phyloP scores from a whole-genome alignment of 35 echinoderm and acorn worm species.

The Anneissia japonica region DNA sequence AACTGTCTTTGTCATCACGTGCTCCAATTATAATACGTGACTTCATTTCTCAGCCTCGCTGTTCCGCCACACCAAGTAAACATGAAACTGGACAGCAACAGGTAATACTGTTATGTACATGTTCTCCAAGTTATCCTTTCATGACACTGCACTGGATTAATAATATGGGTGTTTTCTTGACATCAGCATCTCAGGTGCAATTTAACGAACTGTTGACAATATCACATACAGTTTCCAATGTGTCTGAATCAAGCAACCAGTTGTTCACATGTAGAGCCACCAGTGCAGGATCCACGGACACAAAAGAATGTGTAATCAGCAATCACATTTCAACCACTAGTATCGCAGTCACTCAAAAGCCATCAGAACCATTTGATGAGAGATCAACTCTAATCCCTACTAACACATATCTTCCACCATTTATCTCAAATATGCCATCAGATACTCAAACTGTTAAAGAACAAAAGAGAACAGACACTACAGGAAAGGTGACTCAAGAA shows the following conservation, averaged over 20 bases:
- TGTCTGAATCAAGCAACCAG: not conserved
- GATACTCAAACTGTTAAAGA: too few species aligned
- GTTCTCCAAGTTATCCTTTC: not conserved
- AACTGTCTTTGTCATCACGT: not conserved
- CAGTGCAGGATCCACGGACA: not conserved
- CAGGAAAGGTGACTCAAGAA: too few species aligned
- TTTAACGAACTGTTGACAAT: not conserved
- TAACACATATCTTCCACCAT: too few species aligned
- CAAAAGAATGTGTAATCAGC: not conserved
- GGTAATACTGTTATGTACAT: not conserved
- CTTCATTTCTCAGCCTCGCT: not conserved
- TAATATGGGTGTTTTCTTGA: not conserved
- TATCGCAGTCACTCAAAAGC: too few species aligned
- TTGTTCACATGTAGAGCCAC: not conserved
- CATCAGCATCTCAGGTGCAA: not conserved
- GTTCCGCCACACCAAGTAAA: not conserved
- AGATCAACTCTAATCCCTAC: too few species aligned
- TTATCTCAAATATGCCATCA: too few species aligned
- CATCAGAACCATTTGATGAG: too few species aligned
- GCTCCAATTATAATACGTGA: not conserved
- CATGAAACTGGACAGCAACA: not conserved
- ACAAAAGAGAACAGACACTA: too few species aligned
- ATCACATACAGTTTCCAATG: not conserved
- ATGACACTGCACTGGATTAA: not conserved
- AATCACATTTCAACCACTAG: not conserved